These are phyloP conservation scores for Pseudomyrmex flavicornis DNA, from an alignment of 1,140 invertebrate species.

Conservation along the genomic window DNA sequence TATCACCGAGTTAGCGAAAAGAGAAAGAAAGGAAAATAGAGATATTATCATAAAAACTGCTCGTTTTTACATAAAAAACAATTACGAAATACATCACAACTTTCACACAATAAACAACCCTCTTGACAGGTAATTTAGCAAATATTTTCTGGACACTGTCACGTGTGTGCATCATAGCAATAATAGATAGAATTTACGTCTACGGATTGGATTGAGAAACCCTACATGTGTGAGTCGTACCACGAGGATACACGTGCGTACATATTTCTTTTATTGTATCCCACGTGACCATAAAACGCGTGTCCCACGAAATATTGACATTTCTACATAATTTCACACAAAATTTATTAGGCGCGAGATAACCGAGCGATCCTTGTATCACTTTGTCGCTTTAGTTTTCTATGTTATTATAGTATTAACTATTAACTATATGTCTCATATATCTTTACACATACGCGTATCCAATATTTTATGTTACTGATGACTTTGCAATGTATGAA, in stretches of 20 bases:
- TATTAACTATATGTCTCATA: too few species aligned
- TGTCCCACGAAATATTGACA: neutral
- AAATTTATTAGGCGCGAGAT: neutral
- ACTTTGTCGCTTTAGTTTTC: too few species aligned
- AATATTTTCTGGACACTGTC: constrained; percentile 47
- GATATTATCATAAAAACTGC: too few species aligned
- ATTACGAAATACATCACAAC: neutral
- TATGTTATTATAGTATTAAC: too few species aligned
- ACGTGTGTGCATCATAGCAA: constrained; percentile 34
- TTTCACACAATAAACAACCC: neutral
- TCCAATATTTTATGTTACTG: too few species aligned
- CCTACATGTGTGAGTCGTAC: constrained; percentile 61
- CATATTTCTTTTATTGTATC: constrained; percentile 3
- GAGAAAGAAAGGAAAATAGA: too few species aligned
- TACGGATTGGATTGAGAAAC: constrained; percentile 81
- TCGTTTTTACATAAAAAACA: neutral
- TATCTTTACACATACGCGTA: too few species aligned
- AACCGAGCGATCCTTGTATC: neutral
- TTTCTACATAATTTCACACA: neutral
- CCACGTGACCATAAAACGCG: neutral
- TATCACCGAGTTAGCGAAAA: too few species aligned
- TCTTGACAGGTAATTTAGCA: neutral
- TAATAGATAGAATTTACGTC: constrained; percentile 67
- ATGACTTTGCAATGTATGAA: too few species aligned
- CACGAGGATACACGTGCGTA: constrained; percentile 2